These are phyloP conservation scores for Ginglymostoma cirratum DNA, from an alignment of 2,113 vertebrate genomes.

Conservation along the genomic window DNA sequence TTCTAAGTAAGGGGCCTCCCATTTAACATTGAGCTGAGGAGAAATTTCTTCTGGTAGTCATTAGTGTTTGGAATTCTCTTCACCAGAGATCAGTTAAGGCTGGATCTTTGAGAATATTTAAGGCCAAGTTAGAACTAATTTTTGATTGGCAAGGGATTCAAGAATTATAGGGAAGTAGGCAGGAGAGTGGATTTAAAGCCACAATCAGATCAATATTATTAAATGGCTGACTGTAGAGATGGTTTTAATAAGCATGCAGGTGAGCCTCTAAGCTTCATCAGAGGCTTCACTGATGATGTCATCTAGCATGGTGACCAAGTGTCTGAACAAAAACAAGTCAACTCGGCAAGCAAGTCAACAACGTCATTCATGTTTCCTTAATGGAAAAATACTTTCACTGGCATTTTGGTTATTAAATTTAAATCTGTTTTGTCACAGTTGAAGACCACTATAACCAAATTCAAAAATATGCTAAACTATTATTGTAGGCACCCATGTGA, in stretches of 20 bases:
- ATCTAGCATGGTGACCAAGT: no score
- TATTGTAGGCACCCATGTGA: neutral
- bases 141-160: neutral
- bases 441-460: neutral
- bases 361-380: neutral
- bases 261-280: no score
- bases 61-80: no score
- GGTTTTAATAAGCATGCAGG: no score
- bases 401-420: neutral
- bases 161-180: neutral
- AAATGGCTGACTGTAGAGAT: neutral
- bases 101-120: neutral
- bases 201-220: neutral
- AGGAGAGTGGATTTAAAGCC: neutral
- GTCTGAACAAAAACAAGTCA: no score
- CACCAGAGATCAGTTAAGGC: neutral
- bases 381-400: neutral
- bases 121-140: neutral
- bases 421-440: neutral
- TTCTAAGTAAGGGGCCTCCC: no score
- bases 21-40: no score
- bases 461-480: neutral
- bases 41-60: no score
- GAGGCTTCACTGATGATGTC: no score
- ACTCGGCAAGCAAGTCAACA: no score